phyloP scores from a whole-genome alignment of 2,797 vertebrate genomes.

The Borostomias antarcticus region DNA sequence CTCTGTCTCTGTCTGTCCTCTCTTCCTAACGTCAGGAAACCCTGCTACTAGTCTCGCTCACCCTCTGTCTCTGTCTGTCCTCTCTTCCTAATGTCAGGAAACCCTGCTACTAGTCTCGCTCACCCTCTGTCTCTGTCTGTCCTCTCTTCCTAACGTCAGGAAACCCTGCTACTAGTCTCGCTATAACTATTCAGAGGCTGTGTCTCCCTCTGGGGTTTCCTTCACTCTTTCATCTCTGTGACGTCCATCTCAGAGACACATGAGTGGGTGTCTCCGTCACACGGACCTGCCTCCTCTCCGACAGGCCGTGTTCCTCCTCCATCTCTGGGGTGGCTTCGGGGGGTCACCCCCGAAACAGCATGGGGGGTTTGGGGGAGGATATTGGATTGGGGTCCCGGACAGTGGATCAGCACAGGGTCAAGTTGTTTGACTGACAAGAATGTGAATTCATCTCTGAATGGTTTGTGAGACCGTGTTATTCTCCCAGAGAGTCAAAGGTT shows the following conservation, averaged over 20 bases:
- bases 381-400: constrained; percentile 17
- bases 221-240: not conserved
- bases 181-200: too few species aligned
- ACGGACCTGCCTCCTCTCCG: not conserved
- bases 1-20: not conserved
- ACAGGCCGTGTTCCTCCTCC: not conserved
- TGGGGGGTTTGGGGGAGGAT: constrained; percentile 16
- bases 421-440: constrained; percentile 23
- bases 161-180: too few species aligned
- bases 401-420: constrained; percentile 8
- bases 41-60: too few species aligned
- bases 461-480: not conserved
- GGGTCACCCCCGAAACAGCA: constrained; percentile 16
- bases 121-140: not conserved
- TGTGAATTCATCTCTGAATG: constrained; percentile 12
- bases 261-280: not conserved
- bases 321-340: constrained; percentile 3
- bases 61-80: not conserved
- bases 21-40: too few species aligned
- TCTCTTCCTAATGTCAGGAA: too few species aligned
- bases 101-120: too few species aligned
- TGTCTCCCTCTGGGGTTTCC: not conserved
- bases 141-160: too few species aligned
- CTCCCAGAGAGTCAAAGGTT: too few species aligned
- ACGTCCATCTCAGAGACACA: not conserved